These are phyloP conservation scores for Bradysia coprophila DNA, from an alignment of 1,140 invertebrate species.

Conservation along the genomic window DNA sequence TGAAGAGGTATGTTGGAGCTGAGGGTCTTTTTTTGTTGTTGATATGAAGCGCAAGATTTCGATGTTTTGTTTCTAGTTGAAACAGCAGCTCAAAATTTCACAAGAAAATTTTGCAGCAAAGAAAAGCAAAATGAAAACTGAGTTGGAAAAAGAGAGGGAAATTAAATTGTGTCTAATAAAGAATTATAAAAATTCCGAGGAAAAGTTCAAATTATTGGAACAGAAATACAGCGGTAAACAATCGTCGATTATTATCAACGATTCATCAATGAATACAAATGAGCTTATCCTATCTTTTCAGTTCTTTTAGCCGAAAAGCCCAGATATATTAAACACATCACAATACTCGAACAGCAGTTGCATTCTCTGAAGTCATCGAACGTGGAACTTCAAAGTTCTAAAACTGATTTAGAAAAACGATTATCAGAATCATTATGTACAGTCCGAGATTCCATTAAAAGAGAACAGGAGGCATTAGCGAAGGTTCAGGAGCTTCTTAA, in stretches of 20 bases:
- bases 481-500: slow-evolving; percentile 27
- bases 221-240: not conserved
- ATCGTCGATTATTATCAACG: not conserved
- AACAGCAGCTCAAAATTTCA: not conserved
- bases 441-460: slow-evolving; percentile 3
- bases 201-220: not conserved
- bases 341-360: too few relatives aligned
- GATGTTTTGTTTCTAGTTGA: not conserved
- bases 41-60: not conserved
- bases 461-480: slow-evolving; percentile 10
- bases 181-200: not conserved
- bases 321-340: too few relatives aligned
- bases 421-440: slow-evolving; percentile 9
- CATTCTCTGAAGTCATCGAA: too few relatives aligned
- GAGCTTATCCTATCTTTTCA: too few relatives aligned
- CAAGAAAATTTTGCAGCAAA: not conserved
- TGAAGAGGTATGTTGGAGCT: not conserved
- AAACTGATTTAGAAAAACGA: slow-evolving; percentile 10
- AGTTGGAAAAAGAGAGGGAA: not conserved
- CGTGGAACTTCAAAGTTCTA: too few relatives aligned
- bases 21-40: not conserved
- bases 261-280: too few relatives aligned
- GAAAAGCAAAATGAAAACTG: not conserved
- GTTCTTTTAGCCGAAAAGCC: too few relatives aligned
- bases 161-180: not conserved